phyloP scores from a whole-genome alignment of 2,888 invertebrate genomes.

The Polymixis flavicincta region DNA sequence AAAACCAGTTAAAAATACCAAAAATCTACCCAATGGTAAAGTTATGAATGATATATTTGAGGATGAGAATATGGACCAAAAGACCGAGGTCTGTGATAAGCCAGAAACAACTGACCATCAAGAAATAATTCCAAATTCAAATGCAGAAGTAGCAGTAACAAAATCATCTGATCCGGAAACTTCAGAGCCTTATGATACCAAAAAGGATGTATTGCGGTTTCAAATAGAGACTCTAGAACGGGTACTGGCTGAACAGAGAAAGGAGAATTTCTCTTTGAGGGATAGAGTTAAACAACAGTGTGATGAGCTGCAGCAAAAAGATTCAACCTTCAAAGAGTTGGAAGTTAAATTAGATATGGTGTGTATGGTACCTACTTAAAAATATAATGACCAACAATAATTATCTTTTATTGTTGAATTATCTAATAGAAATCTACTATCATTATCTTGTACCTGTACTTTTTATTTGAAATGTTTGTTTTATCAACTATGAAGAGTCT shows the following conservation, averaged over 20 bases:
- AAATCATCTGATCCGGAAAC: conserved; percentile 50
- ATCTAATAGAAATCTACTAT: conserved; percentile 1
- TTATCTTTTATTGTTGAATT: background rate
- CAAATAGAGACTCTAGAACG: conserved; percentile 84
- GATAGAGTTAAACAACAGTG: conserved; percentile 82
- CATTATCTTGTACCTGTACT: conserved; percentile 1
- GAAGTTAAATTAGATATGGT: conserved; percentile 89
- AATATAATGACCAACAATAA: background rate
- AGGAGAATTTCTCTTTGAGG: conserved; percentile 78
- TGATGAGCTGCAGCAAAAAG: conserved; percentile 83
- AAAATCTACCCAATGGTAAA: conserved; percentile 80
- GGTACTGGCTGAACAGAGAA: conserved; percentile 82
- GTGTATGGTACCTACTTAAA: conserved; percentile 58
- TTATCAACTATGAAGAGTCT: background rate
- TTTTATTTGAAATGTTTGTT: background rate
- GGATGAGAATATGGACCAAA: conserved; percentile 71
- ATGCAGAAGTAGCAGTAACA: conserved; percentile 32
- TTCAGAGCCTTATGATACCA: conserved; percentile 62
- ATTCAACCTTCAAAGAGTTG: conserved; percentile 84
- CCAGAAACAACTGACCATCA: conserved; percentile 38
- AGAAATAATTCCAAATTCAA: conserved; percentile 52
- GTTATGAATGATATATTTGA: conserved; percentile 87
- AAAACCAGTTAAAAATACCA: conserved; percentile 75
- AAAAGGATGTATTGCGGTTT: conserved; percentile 76
- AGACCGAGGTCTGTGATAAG: conserved; percentile 14